Conservation (phyloP, 1,140 invertebrate species). For the Sarcophaga peregrina region DNA sequence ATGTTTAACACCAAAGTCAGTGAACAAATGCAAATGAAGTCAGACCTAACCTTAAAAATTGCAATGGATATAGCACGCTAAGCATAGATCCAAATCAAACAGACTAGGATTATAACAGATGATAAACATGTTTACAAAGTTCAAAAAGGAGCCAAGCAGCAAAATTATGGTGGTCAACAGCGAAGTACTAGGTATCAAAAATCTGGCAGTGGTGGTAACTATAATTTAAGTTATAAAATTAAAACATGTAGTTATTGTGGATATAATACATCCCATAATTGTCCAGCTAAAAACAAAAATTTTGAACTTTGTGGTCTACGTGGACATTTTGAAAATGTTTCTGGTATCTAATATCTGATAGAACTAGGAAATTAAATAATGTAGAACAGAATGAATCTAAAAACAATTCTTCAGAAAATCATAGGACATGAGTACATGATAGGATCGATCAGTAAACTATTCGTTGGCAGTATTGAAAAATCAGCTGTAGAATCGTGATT, state of each 20-base stretch:
- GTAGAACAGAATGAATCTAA: background rate
- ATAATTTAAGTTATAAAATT: slow-evolving; percentile 50
- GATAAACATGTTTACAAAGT: slow-evolving; percentile 38
- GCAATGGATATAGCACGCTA: slow-evolving; percentile 43
- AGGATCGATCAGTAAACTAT: background rate
- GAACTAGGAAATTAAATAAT: slow-evolving; percentile 37
- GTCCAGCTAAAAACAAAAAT: slow-evolving; percentile 32
- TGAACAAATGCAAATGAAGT: slow-evolving; percentile 43
- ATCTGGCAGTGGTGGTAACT: slow-evolving; percentile 48
- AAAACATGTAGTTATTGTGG: slow-evolving; percentile 47
- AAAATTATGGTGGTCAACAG: slow-evolving; percentile 39
- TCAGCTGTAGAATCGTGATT: background rate
- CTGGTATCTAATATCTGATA: background rate
- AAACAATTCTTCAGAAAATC: background rate
- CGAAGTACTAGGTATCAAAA: slow-evolving; percentile 49
- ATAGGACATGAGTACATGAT: background rate
- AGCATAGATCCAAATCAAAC: slow-evolving; percentile 41
- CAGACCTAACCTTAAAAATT: slow-evolving; percentile 44
- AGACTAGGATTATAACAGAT: slow-evolving; percentile 11
- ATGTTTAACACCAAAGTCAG: slow-evolving; percentile 39
- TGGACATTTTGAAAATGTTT: too few species aligned
- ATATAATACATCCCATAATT: slow-evolving; percentile 4
- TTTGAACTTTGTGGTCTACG: slow-evolving; percentile 10
- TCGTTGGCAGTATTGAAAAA: background rate
- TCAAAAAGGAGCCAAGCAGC: slow-evolving; percentile 44